Percentiles rank a stretch among this genome's conserved stretches.
Conservation (phyloP, 2,888 invertebrate genomes). For the Dolichomitus sp. region DNA sequence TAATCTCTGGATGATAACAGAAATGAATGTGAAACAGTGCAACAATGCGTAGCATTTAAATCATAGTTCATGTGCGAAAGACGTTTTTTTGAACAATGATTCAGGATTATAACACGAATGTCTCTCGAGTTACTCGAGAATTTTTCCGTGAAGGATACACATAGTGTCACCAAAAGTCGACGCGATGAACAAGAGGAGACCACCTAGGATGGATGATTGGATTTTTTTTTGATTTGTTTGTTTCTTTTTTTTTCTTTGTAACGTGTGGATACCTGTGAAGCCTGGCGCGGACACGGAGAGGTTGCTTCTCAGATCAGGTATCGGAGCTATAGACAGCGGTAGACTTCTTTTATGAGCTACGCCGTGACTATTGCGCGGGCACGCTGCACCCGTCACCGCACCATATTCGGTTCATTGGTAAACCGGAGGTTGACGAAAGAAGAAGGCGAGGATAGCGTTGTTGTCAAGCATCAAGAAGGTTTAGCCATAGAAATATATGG, state of each 20-base stretch:
- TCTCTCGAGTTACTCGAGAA: conserved; percentile 49
- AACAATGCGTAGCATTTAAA: conserved; percentile 62
- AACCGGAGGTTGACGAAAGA: conserved; percentile 83
- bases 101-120: conserved; percentile 39
- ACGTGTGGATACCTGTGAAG: conserved; percentile 87
- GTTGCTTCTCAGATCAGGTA: conserved; percentile 95
- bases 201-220: conserved; percentile 76
- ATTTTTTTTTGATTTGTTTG: conserved; percentile 37
- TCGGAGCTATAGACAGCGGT: conserved; percentile 94
- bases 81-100: conserved; percentile 53
- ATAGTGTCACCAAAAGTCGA: conserved; percentile 63
- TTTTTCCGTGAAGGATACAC: conserved; percentile 35
- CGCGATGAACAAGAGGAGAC: conserved; percentile 76
- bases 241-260: conserved; percentile 80
- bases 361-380: conserved; percentile 94
- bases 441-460: conserved; percentile 84
- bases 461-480: conserved; percentile 85
- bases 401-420: conserved; percentile 80
- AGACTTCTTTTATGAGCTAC: conserved; percentile 95
- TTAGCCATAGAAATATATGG: conserved; percentile 82
- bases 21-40: conserved; percentile 59
- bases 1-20: conserved; percentile 56
- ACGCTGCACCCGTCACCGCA: conserved; percentile 87
- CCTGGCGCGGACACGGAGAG: conserved; percentile 86
- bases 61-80: conserved; percentile 59